Base-by-base conservation (phyloP, 2,113 vertebrate species). In the Pelmatolapia mariae region DNA sequence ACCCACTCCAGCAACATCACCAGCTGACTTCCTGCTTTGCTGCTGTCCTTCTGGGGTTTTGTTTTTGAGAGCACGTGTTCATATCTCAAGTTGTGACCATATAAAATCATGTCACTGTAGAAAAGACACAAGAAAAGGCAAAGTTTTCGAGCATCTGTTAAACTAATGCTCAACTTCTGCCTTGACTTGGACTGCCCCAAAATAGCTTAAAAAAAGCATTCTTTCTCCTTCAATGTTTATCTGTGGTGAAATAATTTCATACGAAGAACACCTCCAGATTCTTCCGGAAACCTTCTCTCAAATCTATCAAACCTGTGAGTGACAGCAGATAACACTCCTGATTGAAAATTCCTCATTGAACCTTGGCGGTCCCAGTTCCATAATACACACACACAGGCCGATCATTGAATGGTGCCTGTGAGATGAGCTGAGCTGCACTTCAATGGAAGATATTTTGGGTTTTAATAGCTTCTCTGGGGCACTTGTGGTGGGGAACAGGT, bases 401-500 rank as follows among this genome's bases (percentile, higher is more conserved):
- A 83, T 87, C 11, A 52, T 8, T 89, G 87, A 86, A 83, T 54
- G n/a, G 85, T 31, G 82, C 81, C 82, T 12, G 66, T 19, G 86
- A 90, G 85, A 80, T 89, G 87, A 92, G 89, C 83, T 89, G 84
- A 89, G 81, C 91, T 89, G 87, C 76, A 16, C 89, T 79, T 84
- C 90, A 92, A 81, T 84, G 83, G 80, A 29, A 76, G 92, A 89
- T 94, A 93, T 93, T 92, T 81, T 45, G 89, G 89, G 89, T 93
- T 93, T 92, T 90, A 92, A 91, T 91, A 85, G 92, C 90, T 91
- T 89, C 89, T 82, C 84, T 68, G 76, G n/a, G 12, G 22, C 93
- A 88, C 82, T 92, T 88, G 86, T 91, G 78, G n/a, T 6, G 80
- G 73, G 83, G 76, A 94, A 94, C 94, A 95, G 93, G 94, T 95